phyloP scores from a whole-genome alignment of 2,113 vertebrate genomes.

The Columbina picui region DNA sequence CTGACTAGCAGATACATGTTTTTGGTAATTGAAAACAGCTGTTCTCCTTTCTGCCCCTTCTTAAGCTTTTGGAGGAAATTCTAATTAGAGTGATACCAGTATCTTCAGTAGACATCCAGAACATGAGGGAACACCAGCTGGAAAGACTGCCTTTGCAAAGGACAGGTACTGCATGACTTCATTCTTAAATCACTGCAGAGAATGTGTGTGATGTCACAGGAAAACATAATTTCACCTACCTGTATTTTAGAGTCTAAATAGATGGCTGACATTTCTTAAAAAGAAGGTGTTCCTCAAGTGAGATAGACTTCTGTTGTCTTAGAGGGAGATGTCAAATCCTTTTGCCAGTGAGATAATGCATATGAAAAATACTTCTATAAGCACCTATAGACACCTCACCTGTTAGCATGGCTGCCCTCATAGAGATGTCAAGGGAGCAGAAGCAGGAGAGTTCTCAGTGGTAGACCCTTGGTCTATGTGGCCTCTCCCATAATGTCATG shows the following conservation, averaged over 20 bases:
- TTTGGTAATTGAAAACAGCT: slow-evolving; percentile 32
- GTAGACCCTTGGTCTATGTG: neutral
- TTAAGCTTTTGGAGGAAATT: slow-evolving; percentile 11
- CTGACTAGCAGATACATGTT: neutral
- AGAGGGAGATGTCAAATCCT: neutral
- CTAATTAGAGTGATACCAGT: neutral
- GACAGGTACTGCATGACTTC: neutral
- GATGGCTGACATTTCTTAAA: neutral
- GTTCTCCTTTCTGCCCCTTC: neutral
- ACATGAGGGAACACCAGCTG: rapidly evolving
- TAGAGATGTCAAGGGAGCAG: neutral
- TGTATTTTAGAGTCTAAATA: neutral
- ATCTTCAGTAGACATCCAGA: slow-evolving; percentile 6
- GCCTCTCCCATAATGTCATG: neutral
- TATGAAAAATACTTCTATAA: neutral
- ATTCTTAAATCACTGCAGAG: neutral
- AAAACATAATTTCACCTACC: neutral
- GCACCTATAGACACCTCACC: neutral
- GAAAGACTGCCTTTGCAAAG: neutral
- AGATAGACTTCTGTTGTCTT: neutral
- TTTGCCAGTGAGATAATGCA: neutral
- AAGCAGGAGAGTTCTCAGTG: neutral
- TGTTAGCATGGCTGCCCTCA: neutral
- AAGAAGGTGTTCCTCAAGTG: neutral
- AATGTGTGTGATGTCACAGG: neutral